Conservation (phyloP, 2,888 invertebrate species). For the Epistrophe eligans region DNA sequence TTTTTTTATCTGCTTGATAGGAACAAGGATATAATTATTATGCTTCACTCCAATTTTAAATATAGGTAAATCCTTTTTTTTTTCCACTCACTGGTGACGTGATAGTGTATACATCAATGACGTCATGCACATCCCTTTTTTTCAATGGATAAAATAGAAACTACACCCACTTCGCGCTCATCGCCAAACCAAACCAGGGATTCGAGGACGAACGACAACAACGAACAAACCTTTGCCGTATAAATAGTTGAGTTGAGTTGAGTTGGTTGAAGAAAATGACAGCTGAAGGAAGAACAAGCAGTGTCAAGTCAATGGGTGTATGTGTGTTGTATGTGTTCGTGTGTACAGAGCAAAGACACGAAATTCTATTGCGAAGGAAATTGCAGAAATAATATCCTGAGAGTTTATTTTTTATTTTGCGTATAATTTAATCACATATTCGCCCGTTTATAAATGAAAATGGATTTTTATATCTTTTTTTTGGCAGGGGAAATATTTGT, state of each 20-base stretch:
- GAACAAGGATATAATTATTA: slow-evolving; percentile 6
- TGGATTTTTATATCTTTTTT: slow-evolving; percentile 16
- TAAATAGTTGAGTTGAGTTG: slow-evolving; percentile 2
- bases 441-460: slow-evolving; percentile 4
- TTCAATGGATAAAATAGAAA: slow-evolving; percentile 18
- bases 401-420: slow-evolving; percentile 46
- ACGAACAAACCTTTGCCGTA: slow-evolving; percentile 33
- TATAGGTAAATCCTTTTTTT: slow-evolving; percentile 26
- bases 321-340: background rate
- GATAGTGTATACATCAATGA: slow-evolving; percentile 66
- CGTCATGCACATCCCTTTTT: slow-evolving; percentile 58
- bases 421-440: slow-evolving; percentile 51
- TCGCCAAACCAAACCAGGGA: background rate
- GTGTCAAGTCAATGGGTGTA: background rate
- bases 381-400: slow-evolving; percentile 51
- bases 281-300: slow-evolving; percentile 33
- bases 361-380: slow-evolving; percentile 43
- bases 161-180: slow-evolving; percentile 65
- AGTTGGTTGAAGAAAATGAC: slow-evolving; percentile 34
- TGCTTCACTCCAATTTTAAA: background rate
- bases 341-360: slow-evolving; percentile 1
- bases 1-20: background rate
- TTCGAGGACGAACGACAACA: slow-evolving; percentile 12
- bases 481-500: background rate
- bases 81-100: slow-evolving; percentile 51